A percentile compares a stretch with the other conserved stretches of the same genome.
phyloP scores from a whole-genome alignment of 2,113 vertebrate genomes.

The Echinops telfairi region DNA sequence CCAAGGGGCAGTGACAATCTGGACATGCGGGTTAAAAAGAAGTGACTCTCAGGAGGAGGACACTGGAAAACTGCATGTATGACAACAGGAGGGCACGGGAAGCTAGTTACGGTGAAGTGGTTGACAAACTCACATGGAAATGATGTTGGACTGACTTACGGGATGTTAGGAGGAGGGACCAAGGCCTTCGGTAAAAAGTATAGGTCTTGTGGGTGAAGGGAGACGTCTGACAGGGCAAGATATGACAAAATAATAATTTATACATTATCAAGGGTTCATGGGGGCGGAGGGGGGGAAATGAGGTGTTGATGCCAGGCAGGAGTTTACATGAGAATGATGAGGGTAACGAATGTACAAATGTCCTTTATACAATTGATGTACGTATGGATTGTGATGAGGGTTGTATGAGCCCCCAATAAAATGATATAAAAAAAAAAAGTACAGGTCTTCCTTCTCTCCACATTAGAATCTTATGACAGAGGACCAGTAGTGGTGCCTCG shows the following conservation, averaged over 20 bases:
- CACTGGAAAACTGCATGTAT: neutral
- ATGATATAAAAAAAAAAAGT: neutral
- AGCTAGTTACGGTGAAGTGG: conserved; percentile 27
- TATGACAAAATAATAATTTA: no score
- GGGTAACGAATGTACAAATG: no score
- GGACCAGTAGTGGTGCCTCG: neutral
- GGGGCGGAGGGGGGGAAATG: no score
- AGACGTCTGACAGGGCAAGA: no score
- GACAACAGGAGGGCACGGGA: neutral
- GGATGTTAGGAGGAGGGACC: conserved; percentile 15
- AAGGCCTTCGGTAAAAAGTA: neutral
- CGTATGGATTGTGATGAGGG: no score
- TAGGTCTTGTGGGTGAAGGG: neutral
- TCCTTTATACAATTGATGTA: no score
- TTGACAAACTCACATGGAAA: conserved; percentile 10
- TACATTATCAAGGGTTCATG: no score
- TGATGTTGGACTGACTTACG: neutral
- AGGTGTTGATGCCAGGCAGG: no score
- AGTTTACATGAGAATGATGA: no score
- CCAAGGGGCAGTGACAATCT: neutral
- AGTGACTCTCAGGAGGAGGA: neutral
- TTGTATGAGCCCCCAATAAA: no score
- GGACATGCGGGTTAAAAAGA: neutral
- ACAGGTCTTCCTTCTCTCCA: neutral
- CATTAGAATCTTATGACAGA: neutral